Base-by-base conservation (phyloP, 2,888 invertebrate genomes). In the Chalcosyrphus nemorum region DNA sequence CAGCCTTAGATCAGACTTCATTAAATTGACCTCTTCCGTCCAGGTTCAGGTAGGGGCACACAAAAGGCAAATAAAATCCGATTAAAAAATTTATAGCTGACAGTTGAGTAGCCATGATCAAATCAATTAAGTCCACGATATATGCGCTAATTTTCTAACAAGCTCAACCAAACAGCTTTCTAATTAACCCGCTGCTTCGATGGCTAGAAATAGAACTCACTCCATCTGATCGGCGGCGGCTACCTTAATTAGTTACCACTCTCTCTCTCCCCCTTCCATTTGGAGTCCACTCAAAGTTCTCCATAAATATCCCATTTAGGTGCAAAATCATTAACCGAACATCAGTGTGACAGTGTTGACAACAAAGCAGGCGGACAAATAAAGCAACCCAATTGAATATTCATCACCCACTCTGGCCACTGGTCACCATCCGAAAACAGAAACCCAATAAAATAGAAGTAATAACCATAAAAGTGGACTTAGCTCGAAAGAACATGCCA, bases 251-350 rank as follows among this genome's bases (percentile, higher is more conserved):
- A 56, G 71, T 50, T 59, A 35, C 38, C 50, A 56, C 56, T n/a
- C n/a, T n/a, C n/a, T n/a, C n/a, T n/a, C n/a, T n/a, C n/a, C n/a
- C n/a, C n/a, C n/a, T n/a, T n/a, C 65, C 45, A 65, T 59, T 54
- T 32, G 21, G 61, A 13, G 52, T 32, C 77, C 45, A 77, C 77
- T 63, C 66, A 54, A 11, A 50, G 27, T 61, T 78, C 72, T 72
- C 63, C 68, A 80, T 84, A 74, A 84, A 75, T 68, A 45, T n/a
- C 65, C 56, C 68, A 80, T 80, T 84, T 75, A 70, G 57, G 78
- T 59, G 80, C 80, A 80, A 84, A 84, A 84, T 59, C 84, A 75
- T 80, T 80, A 80, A 74, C 74, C 70, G 57, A 74, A 84, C 84
- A 80, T 84, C 84, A 74, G 11, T 70, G 57, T 66, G 78, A 80